These are phyloP conservation scores for Alcis repandata DNA, from an alignment of 2,888 invertebrate genomes.

Conservation along the genomic window DNA sequence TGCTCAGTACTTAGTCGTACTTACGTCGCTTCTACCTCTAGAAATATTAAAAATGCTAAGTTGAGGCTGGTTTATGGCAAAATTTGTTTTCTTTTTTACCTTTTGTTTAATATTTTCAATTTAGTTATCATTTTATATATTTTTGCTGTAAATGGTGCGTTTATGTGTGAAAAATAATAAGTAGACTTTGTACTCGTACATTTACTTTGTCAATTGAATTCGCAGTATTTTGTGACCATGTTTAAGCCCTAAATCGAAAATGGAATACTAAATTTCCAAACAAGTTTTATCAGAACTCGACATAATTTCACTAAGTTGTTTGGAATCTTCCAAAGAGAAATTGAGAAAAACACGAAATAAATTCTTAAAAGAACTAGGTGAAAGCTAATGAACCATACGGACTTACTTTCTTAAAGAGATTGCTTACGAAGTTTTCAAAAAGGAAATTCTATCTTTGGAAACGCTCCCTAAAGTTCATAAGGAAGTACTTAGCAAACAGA, in stretches of 20 bases:
- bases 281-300: constrained; percentile 4
- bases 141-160: too few species aligned
- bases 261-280: not conserved
- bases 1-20: too few species aligned
- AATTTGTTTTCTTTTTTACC: too few species aligned
- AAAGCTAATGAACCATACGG: constrained; percentile 30
- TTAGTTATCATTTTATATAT: too few species aligned
- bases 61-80: too few species aligned
- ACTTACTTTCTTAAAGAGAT: constrained; percentile 19
- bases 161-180: too few species aligned
- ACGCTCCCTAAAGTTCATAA: constrained; percentile 17
- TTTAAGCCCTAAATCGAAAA: not conserved
- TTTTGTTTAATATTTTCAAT: too few species aligned
- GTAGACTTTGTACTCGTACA: too few species aligned
- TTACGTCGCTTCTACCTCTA: too few species aligned
- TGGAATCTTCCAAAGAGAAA: not conserved
- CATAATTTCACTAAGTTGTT: not conserved
- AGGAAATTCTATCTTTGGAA: constrained; percentile 19
- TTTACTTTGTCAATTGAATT: too few species aligned
- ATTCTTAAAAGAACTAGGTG: constrained; percentile 21
- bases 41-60: too few species aligned
- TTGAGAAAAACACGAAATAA: constrained; percentile 5
- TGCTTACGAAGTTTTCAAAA: constrained; percentile 23
- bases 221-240: too few species aligned
- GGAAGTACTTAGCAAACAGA: constrained; percentile 24